A percentile compares a stretch with the other conserved stretches of the same genome.
phyloP scores from a whole-genome alignment of 2,888 invertebrate genomes.

The Gastrophysa polygoni region DNA sequence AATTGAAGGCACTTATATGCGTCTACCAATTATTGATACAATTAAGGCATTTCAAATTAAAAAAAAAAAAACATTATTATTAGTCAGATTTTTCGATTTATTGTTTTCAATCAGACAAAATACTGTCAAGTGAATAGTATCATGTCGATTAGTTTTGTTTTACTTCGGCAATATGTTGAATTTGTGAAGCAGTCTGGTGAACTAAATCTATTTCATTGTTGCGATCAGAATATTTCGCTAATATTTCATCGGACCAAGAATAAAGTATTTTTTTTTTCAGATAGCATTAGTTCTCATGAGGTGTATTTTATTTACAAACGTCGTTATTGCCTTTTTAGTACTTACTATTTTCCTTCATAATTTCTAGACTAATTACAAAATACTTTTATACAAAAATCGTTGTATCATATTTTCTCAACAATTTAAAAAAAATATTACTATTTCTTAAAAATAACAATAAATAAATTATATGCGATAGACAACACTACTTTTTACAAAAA shows the following conservation, averaged over 20 bases:
- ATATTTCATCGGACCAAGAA: neutral
- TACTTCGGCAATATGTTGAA: no score
- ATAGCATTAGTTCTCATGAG: neutral
- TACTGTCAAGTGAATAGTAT: no score
- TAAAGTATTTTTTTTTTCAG: neutral
- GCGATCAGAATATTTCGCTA: no score
- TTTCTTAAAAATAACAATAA: slow-evolving; percentile 39
- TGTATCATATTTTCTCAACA: slow-evolving; percentile 29
- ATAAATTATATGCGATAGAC: slow-evolving; percentile 34
- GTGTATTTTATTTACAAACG: slow-evolving; percentile 19
- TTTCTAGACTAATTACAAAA: slow-evolving; percentile 29
- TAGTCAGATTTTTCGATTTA: neutral
- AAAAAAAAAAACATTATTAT: neutral
- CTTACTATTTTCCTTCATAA: slow-evolving; percentile 19
- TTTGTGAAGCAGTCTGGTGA: no score
- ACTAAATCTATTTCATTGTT: no score
- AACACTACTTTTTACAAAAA: slow-evolving; percentile 37
- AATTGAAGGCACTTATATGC: slow-evolving; percentile 35
- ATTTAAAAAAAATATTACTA: slow-evolving; percentile 38
- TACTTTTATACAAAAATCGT: slow-evolving; percentile 33
- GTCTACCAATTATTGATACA: slow-evolving; percentile 16
- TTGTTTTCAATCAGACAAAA: no score
- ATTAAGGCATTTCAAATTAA: neutral
- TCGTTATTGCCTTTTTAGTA: slow-evolving; percentile 33
- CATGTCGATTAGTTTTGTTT: no score